These are phyloP conservation scores for Enteromius anoplus DNA, from an alignment of 2,797 vertebrate genomes.

Conservation along the genomic window DNA sequence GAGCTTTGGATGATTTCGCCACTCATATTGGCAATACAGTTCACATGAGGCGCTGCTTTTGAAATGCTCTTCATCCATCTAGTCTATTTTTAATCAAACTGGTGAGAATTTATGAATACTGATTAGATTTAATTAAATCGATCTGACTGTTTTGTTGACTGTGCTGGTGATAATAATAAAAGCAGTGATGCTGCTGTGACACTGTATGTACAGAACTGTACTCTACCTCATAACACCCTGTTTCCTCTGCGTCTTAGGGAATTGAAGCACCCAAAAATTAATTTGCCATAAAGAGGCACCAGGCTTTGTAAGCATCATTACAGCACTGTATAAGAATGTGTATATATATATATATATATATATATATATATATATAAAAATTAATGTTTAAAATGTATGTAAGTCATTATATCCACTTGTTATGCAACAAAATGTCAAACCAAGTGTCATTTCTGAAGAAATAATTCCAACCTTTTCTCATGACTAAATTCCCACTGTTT, in stretches of 20 bases:
- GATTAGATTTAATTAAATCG: not conserved
- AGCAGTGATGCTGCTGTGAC: slow-evolving; percentile 10
- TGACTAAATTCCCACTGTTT: not conserved
- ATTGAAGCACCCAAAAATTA: not conserved
- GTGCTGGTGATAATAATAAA: not conserved
- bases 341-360: too few relatives aligned
- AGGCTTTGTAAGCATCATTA: not conserved
- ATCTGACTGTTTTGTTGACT: not conserved
- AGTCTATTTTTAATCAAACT: not conserved
- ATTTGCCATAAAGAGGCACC: not conserved
- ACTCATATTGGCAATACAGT: not conserved
- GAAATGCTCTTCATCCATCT: not conserved
- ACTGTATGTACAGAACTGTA: slow-evolving; percentile 10
- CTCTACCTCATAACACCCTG: not conserved
- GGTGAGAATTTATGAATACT: slow-evolving; percentile 3
- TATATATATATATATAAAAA: too few relatives aligned
- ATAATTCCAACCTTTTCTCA: not conserved
- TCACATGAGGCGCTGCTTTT: not conserved
- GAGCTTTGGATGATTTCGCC: not conserved
- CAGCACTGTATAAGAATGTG: not conserved
- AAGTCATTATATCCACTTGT: not conserved
- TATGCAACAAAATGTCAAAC: not conserved
- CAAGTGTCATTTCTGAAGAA: not conserved
- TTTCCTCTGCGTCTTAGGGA: not conserved
- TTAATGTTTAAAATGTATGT: not conserved